Evolutionary conservation across 2,888 invertebrate species (phyloP).

Genomic region (Baccha elongata): DNA sequence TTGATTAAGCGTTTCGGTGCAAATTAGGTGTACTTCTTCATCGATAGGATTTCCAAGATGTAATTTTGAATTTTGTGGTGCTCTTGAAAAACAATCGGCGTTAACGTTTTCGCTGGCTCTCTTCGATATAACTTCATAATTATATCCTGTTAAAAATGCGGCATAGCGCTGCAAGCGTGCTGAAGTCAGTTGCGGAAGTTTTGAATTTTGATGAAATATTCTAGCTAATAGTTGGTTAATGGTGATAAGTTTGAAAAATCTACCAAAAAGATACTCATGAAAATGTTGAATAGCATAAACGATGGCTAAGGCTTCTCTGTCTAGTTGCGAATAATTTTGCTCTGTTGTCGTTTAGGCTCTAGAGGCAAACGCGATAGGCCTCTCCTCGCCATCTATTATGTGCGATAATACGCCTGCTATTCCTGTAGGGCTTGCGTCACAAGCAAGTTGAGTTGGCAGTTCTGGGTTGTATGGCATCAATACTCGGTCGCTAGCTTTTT

Average conservation of each 20-base stretch:
- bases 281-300: conserved; percentile 19
- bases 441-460: neutral
- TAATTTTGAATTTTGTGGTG: conserved; percentile 29
- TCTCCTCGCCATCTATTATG: neutral
- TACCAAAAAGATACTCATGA: conserved; percentile 16
- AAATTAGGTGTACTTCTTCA: conserved; percentile 1
- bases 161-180: conserved; percentile 19
- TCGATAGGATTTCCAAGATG: neutral
- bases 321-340: conserved; percentile 19
- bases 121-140: conserved; percentile 5
- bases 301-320: conserved; percentile 37
- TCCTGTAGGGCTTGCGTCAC: conserved; percentile 4
- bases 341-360: conserved; percentile 3
- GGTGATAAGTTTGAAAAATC: neutral
- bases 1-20: neutral
- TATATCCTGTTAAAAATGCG: conserved; percentile 19
- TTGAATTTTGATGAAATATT: conserved; percentile 15
- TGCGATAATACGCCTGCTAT: neutral
- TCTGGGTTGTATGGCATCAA: neutral
- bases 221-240: conserved; percentile 12
- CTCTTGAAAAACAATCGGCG: conserved; percentile 64
- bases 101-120: conserved; percentile 1
- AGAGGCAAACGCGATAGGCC: too few species aligned
- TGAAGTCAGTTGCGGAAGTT: conserved; percentile 23
- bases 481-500: conserved; percentile 43